These are phyloP conservation scores for Meiosimyza platycephala DNA, from an alignment of 2,888 invertebrate species.

Conservation along the genomic window DNA sequence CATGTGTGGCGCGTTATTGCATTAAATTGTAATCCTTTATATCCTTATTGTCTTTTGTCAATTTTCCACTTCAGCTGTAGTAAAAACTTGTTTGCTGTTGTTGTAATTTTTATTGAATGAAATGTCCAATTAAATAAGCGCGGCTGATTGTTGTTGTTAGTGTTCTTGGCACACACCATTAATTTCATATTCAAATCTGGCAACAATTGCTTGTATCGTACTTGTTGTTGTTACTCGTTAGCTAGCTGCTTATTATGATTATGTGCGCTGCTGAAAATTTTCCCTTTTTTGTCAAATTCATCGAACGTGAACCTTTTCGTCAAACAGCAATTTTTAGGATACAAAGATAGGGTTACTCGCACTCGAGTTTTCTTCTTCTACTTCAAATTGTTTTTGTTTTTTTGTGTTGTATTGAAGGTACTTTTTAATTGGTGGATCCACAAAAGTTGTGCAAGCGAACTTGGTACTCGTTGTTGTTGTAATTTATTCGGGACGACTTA, in stretches of 20 bases:
- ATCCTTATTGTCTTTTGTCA: neutral
- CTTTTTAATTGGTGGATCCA: conserved; percentile 38
- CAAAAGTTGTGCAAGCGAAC: conserved; percentile 17
- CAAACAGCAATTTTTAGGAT: conserved; percentile 48
- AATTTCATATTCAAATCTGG: conserved; percentile 50
- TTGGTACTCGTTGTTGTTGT: conserved; percentile 20
- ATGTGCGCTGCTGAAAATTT: neutral
- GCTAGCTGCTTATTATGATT: conserved; percentile 50
- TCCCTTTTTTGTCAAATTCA: conserved; percentile 37
- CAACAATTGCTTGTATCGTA: conserved; percentile 16
- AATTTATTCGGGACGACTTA: conserved; percentile 39
- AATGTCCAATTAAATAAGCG: neutral
- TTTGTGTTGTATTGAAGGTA: conserved; percentile 43
- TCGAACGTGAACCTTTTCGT: conserved; percentile 60
- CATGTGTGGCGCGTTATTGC: conserved; percentile 55
- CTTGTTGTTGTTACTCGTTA: conserved; percentile 20
- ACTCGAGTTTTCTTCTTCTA: neutral
- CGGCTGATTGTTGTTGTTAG: conserved; percentile 31
- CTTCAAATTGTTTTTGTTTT: neutral
- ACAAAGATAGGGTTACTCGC: conserved; percentile 32
- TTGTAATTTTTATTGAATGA: conserved; percentile 10
- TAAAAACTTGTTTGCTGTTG: conserved; percentile 2
- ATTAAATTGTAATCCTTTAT: conserved; percentile 57
- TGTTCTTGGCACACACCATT: conserved; percentile 55
- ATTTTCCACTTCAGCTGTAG: neutral